A percentile compares a stretch with the other conserved stretches of the same genome.
Evolutionary conservation across 2,113 vertebrate genomes (phyloP).

Genomic region (Megaceryle maxima): DNA sequence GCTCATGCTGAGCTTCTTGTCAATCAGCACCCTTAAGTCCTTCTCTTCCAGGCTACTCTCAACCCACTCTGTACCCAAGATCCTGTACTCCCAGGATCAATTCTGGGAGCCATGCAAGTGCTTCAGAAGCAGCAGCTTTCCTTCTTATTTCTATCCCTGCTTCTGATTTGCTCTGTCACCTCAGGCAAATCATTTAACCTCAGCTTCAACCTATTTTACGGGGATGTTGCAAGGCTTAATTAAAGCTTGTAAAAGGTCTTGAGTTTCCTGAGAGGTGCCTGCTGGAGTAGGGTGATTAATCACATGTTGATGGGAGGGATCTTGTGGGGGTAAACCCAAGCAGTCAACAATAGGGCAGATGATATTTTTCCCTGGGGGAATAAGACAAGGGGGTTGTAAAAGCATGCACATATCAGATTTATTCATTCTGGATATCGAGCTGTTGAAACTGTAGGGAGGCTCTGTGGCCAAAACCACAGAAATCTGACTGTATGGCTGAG

Average conservation of each 20-base stretch:
- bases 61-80: too few species aligned
- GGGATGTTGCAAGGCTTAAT: slow-evolving; percentile 63
- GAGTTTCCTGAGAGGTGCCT: slow-evolving; percentile 58
- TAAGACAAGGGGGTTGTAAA: slow-evolving; percentile 25
- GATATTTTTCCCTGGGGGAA: slow-evolving; percentile 25
- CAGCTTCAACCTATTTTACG: slow-evolving; percentile 59
- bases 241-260: slow-evolving; percentile 49
- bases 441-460: slow-evolving; percentile 45
- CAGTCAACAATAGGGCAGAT: slow-evolving; percentile 40
- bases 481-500: slow-evolving; percentile 11
- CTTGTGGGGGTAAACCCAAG: slow-evolving; percentile 8
- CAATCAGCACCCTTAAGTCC: too few species aligned
- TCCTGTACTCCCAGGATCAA: too few species aligned
- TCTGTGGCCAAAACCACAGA: slow-evolving; percentile 50
- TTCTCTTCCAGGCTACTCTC: too few species aligned
- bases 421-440: slow-evolving; percentile 48
- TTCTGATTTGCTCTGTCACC: slow-evolving; percentile 51
- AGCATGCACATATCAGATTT: slow-evolving; percentile 23
- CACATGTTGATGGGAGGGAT: slow-evolving; percentile 44
- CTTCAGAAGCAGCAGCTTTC: background rate
- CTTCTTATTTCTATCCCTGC: background rate
- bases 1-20: too few species aligned
- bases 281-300: slow-evolving; percentile 52
- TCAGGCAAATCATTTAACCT: slow-evolving; percentile 57
- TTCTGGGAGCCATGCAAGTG: background rate